Evolutionary conservation across 2,797 vertebrate species (phyloP).

Genomic region (Eupleurogrammus muticus): DNA sequence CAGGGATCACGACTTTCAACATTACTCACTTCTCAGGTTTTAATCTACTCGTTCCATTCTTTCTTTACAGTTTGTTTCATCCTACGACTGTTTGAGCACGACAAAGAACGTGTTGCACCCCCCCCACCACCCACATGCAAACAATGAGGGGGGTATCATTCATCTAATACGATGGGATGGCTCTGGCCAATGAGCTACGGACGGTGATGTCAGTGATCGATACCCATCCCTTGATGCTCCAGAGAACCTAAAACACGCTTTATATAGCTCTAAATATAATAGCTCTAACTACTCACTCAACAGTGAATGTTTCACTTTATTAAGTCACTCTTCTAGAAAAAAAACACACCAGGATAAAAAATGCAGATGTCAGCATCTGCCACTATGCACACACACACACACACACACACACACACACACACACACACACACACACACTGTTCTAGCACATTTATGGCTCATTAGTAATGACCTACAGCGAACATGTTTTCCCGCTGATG

Average conservation of each 20-base stretch:
- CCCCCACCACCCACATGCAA: slow-evolving; percentile 50
- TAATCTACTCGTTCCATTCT: too few species aligned
- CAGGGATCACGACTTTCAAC: slow-evolving; percentile 45
- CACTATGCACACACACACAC: slow-evolving; percentile 1
- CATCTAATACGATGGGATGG: slow-evolving; percentile 75
- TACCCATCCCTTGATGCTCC: slow-evolving; percentile 72
- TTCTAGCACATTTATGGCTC: slow-evolving; percentile 59
- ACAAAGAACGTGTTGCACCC: slow-evolving; percentile 45
- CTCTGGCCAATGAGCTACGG: slow-evolving; percentile 72
- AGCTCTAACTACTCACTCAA: too few species aligned
- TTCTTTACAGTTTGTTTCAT: slow-evolving; percentile 35
- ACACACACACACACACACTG: slow-evolving; percentile 18
- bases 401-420: slow-evolving; percentile 12
- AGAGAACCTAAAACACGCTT: slow-evolving; percentile 29
- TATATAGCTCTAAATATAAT: too few species aligned
- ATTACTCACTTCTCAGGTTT: slow-evolving; percentile 46
- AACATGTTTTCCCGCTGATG: slow-evolving; percentile 59
- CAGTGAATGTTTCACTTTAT: slow-evolving; percentile 3
- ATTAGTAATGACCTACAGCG: slow-evolving; percentile 63
- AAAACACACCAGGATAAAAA: slow-evolving; percentile 12
- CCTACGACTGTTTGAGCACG: slow-evolving; percentile 27
- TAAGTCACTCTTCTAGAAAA: slow-evolving; percentile 9
- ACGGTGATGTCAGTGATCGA: slow-evolving; percentile 78
- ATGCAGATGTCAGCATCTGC: slow-evolving; percentile 8
- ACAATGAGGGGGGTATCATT: slow-evolving; percentile 65